phyloP scores from a whole-genome alignment of 1,140 invertebrate genomes.

The Cecropterus lyciades region DNA sequence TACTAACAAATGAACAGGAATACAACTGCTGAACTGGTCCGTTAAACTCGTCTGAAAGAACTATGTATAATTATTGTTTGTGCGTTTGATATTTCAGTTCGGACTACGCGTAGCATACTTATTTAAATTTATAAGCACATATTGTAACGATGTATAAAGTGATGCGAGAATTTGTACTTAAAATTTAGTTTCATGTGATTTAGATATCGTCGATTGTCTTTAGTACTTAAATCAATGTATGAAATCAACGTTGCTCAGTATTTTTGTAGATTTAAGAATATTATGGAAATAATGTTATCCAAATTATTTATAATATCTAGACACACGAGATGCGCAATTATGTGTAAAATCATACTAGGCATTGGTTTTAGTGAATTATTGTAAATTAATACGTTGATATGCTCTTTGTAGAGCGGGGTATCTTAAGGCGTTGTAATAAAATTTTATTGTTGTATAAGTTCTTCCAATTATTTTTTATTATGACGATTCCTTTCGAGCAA shows the following conservation, averaged over 20 bases:
- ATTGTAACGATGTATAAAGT: slow-evolving; percentile 63
- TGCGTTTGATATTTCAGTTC: slow-evolving; percentile 24
- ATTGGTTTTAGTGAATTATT: slow-evolving; percentile 68
- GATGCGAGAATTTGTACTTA: slow-evolving; percentile 63
- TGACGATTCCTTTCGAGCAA: slow-evolving; percentile 47
- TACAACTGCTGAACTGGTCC: no score
- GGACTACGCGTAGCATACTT: slow-evolving; percentile 46
- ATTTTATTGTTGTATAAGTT: slow-evolving; percentile 57
- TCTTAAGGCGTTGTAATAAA: slow-evolving; percentile 34
- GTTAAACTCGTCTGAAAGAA: slow-evolving; percentile 23
- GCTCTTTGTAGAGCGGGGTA: slow-evolving; percentile 23
- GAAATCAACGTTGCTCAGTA: slow-evolving; percentile 80
- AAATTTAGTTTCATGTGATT: slow-evolving; percentile 62
- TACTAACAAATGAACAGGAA: no score
- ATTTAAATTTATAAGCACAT: slow-evolving; percentile 66
- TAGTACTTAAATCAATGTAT: slow-evolving; percentile 68
- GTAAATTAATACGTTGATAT: slow-evolving; percentile 50
- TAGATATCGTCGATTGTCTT: slow-evolving; percentile 58
- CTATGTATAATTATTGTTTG: slow-evolving; percentile 30
- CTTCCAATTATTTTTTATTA: slow-evolving; percentile 53
- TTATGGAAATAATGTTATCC: slow-evolving; percentile 59
- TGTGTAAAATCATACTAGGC: slow-evolving; percentile 56
- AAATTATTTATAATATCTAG: slow-evolving; percentile 68
- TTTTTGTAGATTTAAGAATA: slow-evolving; percentile 80
- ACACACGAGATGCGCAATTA: slow-evolving; percentile 63